These are phyloP conservation scores for Gavialis gangeticus DNA, from an alignment of 2,113 vertebrate genomes.

Conservation along the genomic window DNA sequence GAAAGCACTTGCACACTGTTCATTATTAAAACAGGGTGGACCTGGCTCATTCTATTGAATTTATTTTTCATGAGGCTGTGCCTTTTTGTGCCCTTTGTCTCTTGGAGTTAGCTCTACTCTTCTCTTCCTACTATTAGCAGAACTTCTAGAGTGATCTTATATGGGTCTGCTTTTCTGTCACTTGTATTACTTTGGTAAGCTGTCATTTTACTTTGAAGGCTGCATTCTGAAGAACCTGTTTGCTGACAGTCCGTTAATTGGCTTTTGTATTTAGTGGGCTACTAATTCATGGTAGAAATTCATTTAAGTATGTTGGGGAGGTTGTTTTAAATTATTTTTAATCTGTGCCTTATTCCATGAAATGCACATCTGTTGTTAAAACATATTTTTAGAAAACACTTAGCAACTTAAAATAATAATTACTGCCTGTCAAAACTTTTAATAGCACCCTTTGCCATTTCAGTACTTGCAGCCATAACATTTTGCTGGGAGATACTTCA, in stretches of 20 bases:
- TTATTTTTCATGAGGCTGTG: background rate
- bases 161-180: background rate
- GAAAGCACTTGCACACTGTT: background rate
- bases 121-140: background rate
- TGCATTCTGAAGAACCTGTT: background rate
- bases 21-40: background rate
- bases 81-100: background rate
- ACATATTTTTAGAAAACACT: slow-evolving; percentile 23
- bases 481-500: background rate
- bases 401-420: slow-evolving; percentile 17
- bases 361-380: slow-evolving; percentile 10
- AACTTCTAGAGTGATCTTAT: background rate
- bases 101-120: background rate
- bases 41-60: background rate
- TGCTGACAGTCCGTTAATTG: background rate
- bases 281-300: background rate
- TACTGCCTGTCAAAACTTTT: background rate
- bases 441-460: slow-evolving; percentile 9
- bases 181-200: background rate
- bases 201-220: background rate
- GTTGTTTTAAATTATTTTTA: background rate
- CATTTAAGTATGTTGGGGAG: background rate
- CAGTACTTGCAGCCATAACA: fast-evolving
- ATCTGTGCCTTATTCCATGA: background rate
- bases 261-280: background rate